Conservation (phyloP, 2,797 vertebrate species). For the Phrynocephalus guinanensis region DNA sequence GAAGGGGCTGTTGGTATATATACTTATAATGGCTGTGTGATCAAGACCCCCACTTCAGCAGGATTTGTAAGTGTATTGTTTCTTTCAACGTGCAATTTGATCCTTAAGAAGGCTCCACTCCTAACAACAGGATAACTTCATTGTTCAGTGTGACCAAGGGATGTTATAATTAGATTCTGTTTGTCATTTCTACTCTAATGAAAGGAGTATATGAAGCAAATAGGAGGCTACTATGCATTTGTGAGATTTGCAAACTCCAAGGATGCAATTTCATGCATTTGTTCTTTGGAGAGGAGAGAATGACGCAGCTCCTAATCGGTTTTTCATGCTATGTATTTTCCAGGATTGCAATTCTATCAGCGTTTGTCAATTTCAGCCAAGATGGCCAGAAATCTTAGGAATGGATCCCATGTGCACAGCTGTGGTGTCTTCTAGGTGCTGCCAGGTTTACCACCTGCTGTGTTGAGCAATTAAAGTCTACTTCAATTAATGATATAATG, state of each 20-base stretch:
- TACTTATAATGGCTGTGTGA: too few species aligned
- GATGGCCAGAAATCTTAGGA: neutral
- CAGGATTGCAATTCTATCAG: slow-evolving; percentile 12
- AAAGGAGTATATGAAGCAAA: neutral
- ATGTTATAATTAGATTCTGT: neutral
- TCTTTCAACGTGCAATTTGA: too few species aligned
- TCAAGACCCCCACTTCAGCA: too few species aligned
- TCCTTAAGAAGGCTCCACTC: too few species aligned
- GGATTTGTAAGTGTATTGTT: too few species aligned
- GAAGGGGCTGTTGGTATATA: too few species aligned
- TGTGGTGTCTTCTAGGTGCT: slow-evolving; percentile 34
- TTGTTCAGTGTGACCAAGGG: too few species aligned
- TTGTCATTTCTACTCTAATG: neutral
- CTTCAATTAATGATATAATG: slow-evolving; percentile 11
- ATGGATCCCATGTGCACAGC: neutral
- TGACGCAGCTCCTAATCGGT: neutral
- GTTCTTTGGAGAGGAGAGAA: slow-evolving; percentile 17
- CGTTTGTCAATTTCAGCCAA: neutral
- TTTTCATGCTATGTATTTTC: slow-evolving; percentile 37
- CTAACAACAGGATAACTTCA: too few species aligned
- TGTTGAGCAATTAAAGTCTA: slow-evolving; percentile 46
- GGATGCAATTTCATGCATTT: slow-evolving; percentile 23
- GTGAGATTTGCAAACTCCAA: slow-evolving; percentile 25
- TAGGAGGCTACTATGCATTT: neutral
- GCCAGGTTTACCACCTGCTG: slow-evolving; percentile 61